A percentile compares a stretch with the other conserved stretches of the same genome.
These are phyloP conservation scores for Galeopterus variegatus DNA, from an alignment of 2,113 vertebrate genomes.

Conservation along the genomic window DNA sequence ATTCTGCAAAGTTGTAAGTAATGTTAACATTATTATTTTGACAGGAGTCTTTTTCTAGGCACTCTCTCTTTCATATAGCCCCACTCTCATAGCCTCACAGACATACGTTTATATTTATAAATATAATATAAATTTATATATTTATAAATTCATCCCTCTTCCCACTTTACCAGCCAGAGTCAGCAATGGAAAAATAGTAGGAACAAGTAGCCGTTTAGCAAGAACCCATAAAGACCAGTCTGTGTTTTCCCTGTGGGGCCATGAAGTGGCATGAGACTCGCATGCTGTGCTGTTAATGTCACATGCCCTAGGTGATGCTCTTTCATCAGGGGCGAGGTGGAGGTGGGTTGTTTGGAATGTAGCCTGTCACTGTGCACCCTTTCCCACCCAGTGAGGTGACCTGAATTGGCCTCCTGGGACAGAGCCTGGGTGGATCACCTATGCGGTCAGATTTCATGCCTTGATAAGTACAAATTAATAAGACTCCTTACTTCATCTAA, in stretches of 20 bases:
- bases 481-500: constrained; percentile 79
- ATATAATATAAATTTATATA: too few species aligned
- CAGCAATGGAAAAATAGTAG: not conserved
- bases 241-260: not conserved
- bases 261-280: not conserved
- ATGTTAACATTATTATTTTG: not conserved
- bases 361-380: not conserved
- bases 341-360: constrained; percentile 55
- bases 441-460: constrained; percentile 64
- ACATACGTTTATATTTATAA: not conserved
- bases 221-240: not conserved
- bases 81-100: not conserved
- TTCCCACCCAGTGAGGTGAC: constrained; percentile 70
- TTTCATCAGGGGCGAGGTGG: not conserved
- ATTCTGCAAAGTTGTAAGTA: not conserved
- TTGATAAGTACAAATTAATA: constrained; percentile 76
- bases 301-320: not conserved
- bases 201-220: not conserved
- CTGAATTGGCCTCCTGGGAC: constrained; percentile 70
- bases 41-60: not conserved
- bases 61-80: too few species aligned
- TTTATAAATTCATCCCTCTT: not conserved
- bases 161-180: not conserved
- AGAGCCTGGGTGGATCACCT: constrained; percentile 57
- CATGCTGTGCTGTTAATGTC: not conserved